Base-by-base conservation (phyloP, 2,113 vertebrate genomes). In the Pampusana beccarii region DNA sequence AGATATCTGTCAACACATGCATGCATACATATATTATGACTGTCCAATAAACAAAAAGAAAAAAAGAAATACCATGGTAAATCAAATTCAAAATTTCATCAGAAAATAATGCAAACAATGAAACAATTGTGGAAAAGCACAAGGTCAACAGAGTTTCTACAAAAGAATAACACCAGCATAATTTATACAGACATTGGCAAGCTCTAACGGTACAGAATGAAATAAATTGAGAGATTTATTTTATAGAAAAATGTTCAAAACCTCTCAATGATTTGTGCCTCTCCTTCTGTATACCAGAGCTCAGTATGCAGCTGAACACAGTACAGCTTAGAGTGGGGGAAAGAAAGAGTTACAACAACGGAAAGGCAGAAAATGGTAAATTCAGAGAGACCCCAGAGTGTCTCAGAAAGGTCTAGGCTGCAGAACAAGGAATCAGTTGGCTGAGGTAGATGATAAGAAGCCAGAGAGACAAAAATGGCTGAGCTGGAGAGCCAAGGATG, bases 381-480 rank as follows among this genome's bases (percentile, higher is more conserved):
- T 38, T 42, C 16, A 48, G 6, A 11, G 34, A 40, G 40, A 40
- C 31, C 33, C 16, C 11, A 18, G 5, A 12, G 23, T 12, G 3
- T 75, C 14, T 28, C 34, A 53, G 56, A 58, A 42, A 57, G 11
- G 2, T n/a, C 21, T 11, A 69, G 17, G 20, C 26, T 87, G 21
- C 28, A 92, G 23, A 79, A 28, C 16, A 58, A 46, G 57, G 40
- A 15, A 25, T 61, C 8, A 8, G 24, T 48, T 86, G 29, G 31
- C 24, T 81, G 58, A 53, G 10, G 9, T 7, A 24, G 34, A 19
- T 13, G 31, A 6, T 26, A 40, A 54, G n/a, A 62, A 15, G 5
- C 26, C 48, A 77, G 53, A 70, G 36, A 7, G 31, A 53, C 3
- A 2, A 24, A n/a, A 80, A 36, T 0, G 0, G 2, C 25, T 38